Base-by-base conservation (phyloP, 2,797 vertebrate species). In the Phoebastria nigripes region DNA sequence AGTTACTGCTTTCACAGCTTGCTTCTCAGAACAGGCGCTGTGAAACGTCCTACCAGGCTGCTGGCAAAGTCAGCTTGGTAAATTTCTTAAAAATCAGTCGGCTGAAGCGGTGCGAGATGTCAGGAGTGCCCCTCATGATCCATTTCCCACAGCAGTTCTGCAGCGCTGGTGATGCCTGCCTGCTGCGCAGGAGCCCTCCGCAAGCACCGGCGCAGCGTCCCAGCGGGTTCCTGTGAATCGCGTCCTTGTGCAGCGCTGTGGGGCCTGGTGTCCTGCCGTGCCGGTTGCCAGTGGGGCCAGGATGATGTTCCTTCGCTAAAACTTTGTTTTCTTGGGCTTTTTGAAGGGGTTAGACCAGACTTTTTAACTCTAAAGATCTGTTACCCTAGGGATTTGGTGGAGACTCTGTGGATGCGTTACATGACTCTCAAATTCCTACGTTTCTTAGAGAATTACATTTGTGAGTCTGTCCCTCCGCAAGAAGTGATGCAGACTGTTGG, bases 171-270 rank as follows among this genome's bases (percentile, higher is more conserved):
- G 54, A 16, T 13, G 20, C 29, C 55, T 2, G 0, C 18, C 35
- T 14, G 25, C 54, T 18, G 67, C 0, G 0, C 1, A 1, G 35
- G 39, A 55, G 9, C 33, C 49, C 37, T 26, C n/a, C 0, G 0
- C 1, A 10, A 35, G 69, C 25, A 37, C n/a, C 1, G 1, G 12
- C 2, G 4, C 1, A 0, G 4, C 1, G 1, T 54, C 52, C 41
- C 41, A 2, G 26, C 0, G 0, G 31, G 20, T 41, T 51, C 22
- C 47, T 28, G 35, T 10, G 33, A 10, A 17, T 49, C 2, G 0
- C 4, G 5, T 41, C 46, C 35, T 20, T 39, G 26, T 1, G 1
- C 22, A 37, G 61, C 1, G 2, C 41, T 41, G 39, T 35, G 39
- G 29, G 41, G 14, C 31, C 33, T 39, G 47, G 39, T 1, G 1